Evolutionary conservation across 2,797 vertebrate genomes (phyloP), one percentile per base, ranked within the genome.

Genomic region (Yasuhikotakia modesta): DNA sequence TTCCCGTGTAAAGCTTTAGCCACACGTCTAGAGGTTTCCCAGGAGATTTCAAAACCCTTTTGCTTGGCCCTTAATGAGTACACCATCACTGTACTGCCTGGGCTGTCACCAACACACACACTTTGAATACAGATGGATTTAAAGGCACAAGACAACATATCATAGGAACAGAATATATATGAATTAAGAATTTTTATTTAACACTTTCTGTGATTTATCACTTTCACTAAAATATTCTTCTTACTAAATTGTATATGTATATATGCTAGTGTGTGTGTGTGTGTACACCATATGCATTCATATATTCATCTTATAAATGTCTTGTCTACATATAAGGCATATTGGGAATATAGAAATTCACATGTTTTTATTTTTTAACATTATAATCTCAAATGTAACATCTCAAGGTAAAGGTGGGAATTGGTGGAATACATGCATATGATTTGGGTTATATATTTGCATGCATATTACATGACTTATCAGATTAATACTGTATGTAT

Each of bases 101-200:
- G 65, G 39, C 66, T 80, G 79, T 81, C 73, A 64, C 46, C 55
- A 71, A 7, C 46, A 43, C 2, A 17, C 60, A 63, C 46, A 35
- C 52, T 63, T 78, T 77, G 70, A 80, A 82, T 84, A 75, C 78
- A 80, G 79, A 80, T 78, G 66, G 39, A 45, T 71, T 57, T 64
- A n/a, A 63, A 74, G 27, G 10, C 58, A 69, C 50, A 65, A 21
- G 24, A 39, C 66, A 52, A 50, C 19, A 21, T 4, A 8, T 55
- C 48, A 32, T 5, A 39, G 21, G 19, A 27, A 10, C 7, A 32
- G 22, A 65, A 57, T 67, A 21, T n/a, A 52, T n/a, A 13, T 52
- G 19, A 19, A 39, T 8, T 50, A 50, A 0, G 17, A 19, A 12
- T 14, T 10, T 66, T 12, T 32, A 70, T 39, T 39, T 8, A 39